These are phyloP conservation scores for Reticulitermes lucifugus DNA, from an alignment of 2,888 invertebrate species.

Conservation along the genomic window DNA sequence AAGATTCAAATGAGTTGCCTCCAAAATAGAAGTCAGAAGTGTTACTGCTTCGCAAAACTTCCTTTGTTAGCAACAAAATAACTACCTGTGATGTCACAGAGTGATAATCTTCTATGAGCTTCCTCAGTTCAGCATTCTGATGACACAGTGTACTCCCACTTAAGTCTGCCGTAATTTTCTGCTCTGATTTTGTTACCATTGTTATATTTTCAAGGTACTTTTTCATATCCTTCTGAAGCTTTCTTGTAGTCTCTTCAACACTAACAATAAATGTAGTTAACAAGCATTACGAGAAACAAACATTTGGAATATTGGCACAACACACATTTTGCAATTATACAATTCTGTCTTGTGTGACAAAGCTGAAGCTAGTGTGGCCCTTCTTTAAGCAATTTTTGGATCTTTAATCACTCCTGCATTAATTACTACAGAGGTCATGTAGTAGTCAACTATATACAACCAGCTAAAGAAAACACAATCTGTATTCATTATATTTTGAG, in stretches of 20 bases:
- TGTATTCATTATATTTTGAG: no score
- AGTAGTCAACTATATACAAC: background rate
- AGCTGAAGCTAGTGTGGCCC: no score
- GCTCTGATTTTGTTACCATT: conserved; percentile 61
- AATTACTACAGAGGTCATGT: background rate
- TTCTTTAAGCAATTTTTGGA: background rate
- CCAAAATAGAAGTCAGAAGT: no score
- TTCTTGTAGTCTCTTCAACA: conserved; percentile 60
- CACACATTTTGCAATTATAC: background rate
- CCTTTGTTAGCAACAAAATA: background rate
- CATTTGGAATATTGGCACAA: background rate
- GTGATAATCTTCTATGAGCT: conserved; percentile 64
- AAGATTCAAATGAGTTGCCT: no score
- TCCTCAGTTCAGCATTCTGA: conserved; percentile 61
- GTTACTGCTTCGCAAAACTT: no score
- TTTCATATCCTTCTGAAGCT: conserved; percentile 63
- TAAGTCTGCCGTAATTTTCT: conserved; percentile 62
- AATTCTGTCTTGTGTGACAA: background rate
- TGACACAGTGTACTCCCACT: conserved; percentile 62
- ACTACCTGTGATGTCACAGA: conserved; percentile 62
- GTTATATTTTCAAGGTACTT: conserved; percentile 60
- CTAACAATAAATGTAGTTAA: conserved; percentile 55
- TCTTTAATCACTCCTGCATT: background rate
- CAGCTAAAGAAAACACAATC: no score
- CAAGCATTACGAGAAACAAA: background rate